Base-by-base conservation (phyloP, 2,113 vertebrate species). In the Illadopsis cleaveri region DNA sequence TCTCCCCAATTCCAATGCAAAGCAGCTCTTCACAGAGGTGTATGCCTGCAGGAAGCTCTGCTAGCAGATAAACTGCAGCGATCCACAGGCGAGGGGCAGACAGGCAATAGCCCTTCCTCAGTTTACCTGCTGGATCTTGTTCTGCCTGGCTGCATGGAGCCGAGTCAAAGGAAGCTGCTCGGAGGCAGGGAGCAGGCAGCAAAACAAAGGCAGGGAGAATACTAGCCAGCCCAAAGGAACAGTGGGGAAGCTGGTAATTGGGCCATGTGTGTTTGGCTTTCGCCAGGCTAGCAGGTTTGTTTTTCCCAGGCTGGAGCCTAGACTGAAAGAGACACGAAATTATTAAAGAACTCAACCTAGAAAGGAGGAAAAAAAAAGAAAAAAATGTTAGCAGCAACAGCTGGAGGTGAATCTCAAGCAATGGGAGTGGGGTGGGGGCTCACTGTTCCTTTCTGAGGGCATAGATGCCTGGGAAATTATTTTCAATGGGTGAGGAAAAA, bases 171-270 rank as follows among this genome's bases (percentile, higher is more conserved):
- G 93, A 79, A 96, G 91, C 93, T 78, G 89, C 93, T 84, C 5
- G 0, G 89, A 95, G 62, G 95, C 83, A 94, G 83, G 82, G 93
- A 97, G 73, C 72, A 86, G 91, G 91, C 91, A 86, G 66, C 8
- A 2, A 94, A 70, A 97, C 96, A 97, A 97, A 96, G 70, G 91
- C 93, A 77, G 81, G 71, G 91, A 96, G 93, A 97, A 95, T 95
- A 94, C 93, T 77, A 90, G 89, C 69, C 86, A 6, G 91, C 91
- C 93, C 93, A 94, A 92, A 95, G 95, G 89, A 97, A 97, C 95
- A 97, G 95, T 96, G 81, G 96, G 94, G 95, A 96, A 91, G 96
- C 96, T 94, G 65, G 94, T 97, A 96, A 97, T 96, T 97, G 96
- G 96, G 93, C 80, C 12, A 11, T 71, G 91, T 86, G 86, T 86